Percentiles rank a stretch among this genome's conserved stretches.
phyloP scores from a whole-genome alignment of 1,140 invertebrate genomes.

The Ostrea denselamellosa region DNA sequence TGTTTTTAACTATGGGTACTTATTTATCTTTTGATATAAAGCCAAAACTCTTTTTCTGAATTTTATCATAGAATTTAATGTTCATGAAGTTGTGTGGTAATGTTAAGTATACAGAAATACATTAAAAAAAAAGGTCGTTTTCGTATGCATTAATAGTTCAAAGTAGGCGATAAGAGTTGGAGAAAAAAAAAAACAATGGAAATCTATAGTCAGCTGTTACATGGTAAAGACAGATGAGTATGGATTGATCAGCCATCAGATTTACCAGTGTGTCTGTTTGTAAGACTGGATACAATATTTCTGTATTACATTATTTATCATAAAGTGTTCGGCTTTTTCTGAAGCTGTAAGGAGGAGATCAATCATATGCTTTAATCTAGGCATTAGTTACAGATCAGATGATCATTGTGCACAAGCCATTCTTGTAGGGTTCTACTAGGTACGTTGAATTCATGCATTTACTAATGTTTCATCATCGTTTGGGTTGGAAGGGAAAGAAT shows the following conservation, averaged over 20 bases:
- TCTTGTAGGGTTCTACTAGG: neutral
- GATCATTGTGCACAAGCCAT: neutral
- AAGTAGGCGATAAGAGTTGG: neutral
- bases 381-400: constrained; percentile 20
- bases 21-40: neutral
- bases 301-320: neutral
- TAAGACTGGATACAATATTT: neutral
- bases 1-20: neutral
- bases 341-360: neutral
- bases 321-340: neutral
- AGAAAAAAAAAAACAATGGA: neutral
- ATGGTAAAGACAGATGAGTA: neutral
- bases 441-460: neutral
- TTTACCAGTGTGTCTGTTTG: neutral
- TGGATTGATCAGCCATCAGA: neutral
- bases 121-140: neutral
- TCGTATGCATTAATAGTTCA: neutral
- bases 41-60: neutral
- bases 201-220: constrained; percentile 22
- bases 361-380: neutral
- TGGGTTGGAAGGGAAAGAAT: neutral
- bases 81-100: no score
- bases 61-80: neutral
- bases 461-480: neutral
- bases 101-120: neutral